Evolutionary conservation across 2,888 invertebrate genomes (phyloP).

Genomic region (Dryobotodes eremita): DNA sequence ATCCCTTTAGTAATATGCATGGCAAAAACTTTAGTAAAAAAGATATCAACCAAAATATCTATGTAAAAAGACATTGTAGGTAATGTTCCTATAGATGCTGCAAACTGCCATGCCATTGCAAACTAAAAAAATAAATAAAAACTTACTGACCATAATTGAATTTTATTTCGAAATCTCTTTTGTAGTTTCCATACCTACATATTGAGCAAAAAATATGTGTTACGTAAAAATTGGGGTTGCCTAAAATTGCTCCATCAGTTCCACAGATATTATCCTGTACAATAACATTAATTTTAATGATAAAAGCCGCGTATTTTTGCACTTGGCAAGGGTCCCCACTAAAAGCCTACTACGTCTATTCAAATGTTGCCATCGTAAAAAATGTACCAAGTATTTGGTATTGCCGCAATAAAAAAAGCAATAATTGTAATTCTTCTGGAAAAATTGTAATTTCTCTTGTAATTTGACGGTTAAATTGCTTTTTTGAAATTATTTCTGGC

Average conservation of each 20-base stretch:
- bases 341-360: slow-evolving; percentile 81
- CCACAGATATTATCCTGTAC: slow-evolving; percentile 71
- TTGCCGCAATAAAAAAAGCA: slow-evolving; percentile 79
- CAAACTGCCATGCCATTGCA: no score
- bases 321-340: slow-evolving; percentile 75
- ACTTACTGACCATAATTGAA: neutral
- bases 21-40: neutral
- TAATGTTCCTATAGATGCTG: neutral
- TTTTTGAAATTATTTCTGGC: slow-evolving; percentile 66
- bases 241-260: slow-evolving; percentile 34
- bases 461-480: slow-evolving; percentile 83
- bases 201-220: neutral
- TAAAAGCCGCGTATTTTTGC: slow-evolving; percentile 80
- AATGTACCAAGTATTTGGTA: slow-evolving; percentile 80
- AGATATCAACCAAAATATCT: neutral
- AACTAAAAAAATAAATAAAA: neutral
- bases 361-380: slow-evolving; percentile 83
- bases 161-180: neutral
- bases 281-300: slow-evolving; percentile 89
- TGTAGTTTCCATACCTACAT: neutral
- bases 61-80: neutral
- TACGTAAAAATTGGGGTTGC: neutral
- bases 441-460: slow-evolving; percentile 82
- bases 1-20: no score
- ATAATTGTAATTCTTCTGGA: slow-evolving; percentile 84